phyloP scores from a whole-genome alignment of 2,888 invertebrate species.

The Cheilosia pagana region DNA sequence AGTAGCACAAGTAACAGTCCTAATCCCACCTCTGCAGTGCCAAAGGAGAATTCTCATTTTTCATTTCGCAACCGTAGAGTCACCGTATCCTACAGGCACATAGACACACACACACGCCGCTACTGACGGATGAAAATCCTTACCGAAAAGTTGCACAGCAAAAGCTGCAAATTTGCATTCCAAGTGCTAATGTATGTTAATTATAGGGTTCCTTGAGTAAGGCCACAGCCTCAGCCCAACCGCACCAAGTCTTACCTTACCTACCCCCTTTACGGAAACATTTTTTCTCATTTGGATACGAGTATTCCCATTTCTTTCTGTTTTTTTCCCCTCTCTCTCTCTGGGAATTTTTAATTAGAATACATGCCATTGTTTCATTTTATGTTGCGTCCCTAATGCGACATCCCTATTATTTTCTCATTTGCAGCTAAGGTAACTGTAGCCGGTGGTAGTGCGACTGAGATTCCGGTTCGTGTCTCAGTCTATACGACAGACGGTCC shows the following conservation, averaged over 20 bases:
- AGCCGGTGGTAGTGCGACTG: conserved; percentile 45
- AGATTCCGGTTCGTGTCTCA: conserved; percentile 54
- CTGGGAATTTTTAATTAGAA: conserved; percentile 72
- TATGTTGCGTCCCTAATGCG: conserved; percentile 74
- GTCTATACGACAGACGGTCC: background rate
- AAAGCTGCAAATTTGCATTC: conserved; percentile 76
- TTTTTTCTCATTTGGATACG: conserved; percentile 60
- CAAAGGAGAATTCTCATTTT: conserved; percentile 58
- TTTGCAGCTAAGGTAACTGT: conserved; percentile 70
- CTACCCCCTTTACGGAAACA: conserved; percentile 23
- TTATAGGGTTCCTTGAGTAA: conserved; percentile 79
- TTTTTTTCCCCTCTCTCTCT: conserved; percentile 34
- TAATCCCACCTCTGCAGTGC: conserved; percentile 62
- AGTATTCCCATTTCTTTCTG: conserved; percentile 54
- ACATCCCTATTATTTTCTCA: conserved; percentile 75
- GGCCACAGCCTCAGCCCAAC: conserved; percentile 34
- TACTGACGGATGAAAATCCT: conserved; percentile 63
- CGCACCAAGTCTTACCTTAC: conserved; percentile 2
- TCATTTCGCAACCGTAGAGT: conserved; percentile 39
- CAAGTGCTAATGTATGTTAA: conserved; percentile 83
- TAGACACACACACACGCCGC: conserved; percentile 41
- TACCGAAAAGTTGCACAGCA: conserved; percentile 66
- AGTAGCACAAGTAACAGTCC: conserved; percentile 9
- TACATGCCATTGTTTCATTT: conserved; percentile 74
- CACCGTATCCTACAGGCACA: background rate